Conservation (phyloP, 2,113 vertebrate species). For the Trochalopteron elliotii region DNA sequence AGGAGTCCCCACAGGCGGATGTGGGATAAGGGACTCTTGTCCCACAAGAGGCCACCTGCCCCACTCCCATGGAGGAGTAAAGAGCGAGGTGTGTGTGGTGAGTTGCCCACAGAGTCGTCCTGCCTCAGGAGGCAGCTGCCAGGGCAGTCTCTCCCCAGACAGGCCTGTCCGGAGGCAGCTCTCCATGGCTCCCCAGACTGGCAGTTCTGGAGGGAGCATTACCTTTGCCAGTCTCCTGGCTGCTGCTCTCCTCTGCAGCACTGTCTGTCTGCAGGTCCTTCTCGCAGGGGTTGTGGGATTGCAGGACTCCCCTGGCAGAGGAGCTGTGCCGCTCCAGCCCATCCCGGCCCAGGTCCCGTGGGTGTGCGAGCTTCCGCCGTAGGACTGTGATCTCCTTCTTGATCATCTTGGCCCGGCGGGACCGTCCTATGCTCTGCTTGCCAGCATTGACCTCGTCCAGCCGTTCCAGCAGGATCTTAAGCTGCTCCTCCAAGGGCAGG, state of each 20-base stretch:
- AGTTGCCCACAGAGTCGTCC: background rate
- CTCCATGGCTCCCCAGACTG: background rate
- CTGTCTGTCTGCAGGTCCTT: conserved; percentile 86
- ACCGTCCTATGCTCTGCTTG: conserved; percentile 93
- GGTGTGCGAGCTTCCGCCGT: conserved; percentile 91
- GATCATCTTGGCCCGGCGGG: conserved; percentile 92
- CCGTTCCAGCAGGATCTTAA: conserved; percentile 86
- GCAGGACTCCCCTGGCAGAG: conserved; percentile 72
- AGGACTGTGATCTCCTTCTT: conserved; percentile 94
- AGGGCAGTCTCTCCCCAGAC: background rate
- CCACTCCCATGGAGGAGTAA: background rate
- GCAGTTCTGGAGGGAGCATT: background rate
- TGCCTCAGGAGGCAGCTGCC: background rate
- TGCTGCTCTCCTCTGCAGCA: conserved; percentile 96
- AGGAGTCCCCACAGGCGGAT: rapidly evolving
- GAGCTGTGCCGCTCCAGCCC: conserved; percentile 74
- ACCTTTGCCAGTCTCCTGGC: conserved; percentile 93
- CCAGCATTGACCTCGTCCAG: conserved; percentile 88
- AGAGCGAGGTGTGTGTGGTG: rapidly evolving
- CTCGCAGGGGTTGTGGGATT: conserved; percentile 77
- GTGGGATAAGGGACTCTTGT: background rate
- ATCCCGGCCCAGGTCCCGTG: conserved; percentile 82
- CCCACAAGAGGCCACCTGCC: background rate
- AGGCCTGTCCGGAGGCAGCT: background rate
- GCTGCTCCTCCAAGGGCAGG: conserved; percentile 91